Conservation (phyloP, 2,888 invertebrate genomes). For the Melikaiella ostensackeni region DNA sequence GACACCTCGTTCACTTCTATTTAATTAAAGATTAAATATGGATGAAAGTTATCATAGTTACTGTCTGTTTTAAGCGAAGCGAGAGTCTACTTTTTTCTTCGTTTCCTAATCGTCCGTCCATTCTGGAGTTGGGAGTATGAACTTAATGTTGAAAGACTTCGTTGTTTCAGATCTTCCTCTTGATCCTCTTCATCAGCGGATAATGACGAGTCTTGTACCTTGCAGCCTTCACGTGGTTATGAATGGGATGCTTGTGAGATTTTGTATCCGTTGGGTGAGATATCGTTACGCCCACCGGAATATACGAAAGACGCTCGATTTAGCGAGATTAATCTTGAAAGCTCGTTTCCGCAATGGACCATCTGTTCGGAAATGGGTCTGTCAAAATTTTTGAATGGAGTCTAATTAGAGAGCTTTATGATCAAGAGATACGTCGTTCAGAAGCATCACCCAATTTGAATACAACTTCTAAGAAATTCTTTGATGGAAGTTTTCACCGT, state of each 20-base stretch:
- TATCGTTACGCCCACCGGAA: constrained; percentile 32
- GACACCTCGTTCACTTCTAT: constrained; percentile 46
- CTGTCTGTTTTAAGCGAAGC: neutral
- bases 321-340: constrained; percentile 33
- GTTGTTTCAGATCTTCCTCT: constrained; percentile 68
- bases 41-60: constrained; percentile 64
- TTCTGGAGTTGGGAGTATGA: constrained; percentile 44
- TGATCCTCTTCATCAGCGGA: constrained; percentile 69
- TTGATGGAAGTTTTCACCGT: too few relatives aligned
- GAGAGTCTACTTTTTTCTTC: constrained; percentile 57
- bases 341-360: constrained; percentile 32
- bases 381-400: constrained; percentile 19
- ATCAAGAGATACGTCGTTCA: neutral
- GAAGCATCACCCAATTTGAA: neutral
- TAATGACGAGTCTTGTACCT: constrained; percentile 70
- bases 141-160: constrained; percentile 65
- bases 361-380: constrained; percentile 14
- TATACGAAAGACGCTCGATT: constrained; percentile 33
- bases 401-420: neutral
- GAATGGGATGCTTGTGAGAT: constrained; percentile 46
- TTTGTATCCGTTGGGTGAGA: constrained; percentile 39
- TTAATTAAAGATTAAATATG: constrained; percentile 59
- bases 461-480: neutral
- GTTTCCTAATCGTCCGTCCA: constrained; percentile 51
- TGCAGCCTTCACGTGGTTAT: constrained; percentile 44